A percentile compares a stretch with the other conserved stretches of the same genome.
These are phyloP conservation scores for Druceiella hillmani DNA, from an alignment of 2,888 invertebrate species.

Conservation along the genomic window DNA sequence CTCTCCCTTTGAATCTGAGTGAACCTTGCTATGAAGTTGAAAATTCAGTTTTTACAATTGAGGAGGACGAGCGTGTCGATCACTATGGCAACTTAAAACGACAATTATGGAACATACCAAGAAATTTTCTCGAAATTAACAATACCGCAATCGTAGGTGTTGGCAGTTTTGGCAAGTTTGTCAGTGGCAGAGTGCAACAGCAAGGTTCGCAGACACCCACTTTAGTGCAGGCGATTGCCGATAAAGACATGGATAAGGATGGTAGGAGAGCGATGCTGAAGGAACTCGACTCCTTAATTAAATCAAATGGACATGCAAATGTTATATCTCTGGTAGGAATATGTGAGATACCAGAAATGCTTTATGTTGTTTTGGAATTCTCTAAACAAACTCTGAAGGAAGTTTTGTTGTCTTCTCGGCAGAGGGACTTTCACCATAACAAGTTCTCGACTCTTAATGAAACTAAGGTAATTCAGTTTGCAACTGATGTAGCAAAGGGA, in stretches of 20 bases:
- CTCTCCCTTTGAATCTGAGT: constrained; percentile 66
- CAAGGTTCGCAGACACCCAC: constrained; percentile 49
- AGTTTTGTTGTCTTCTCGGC: constrained; percentile 57
- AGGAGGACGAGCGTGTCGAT: constrained; percentile 62
- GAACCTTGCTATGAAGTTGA: constrained; percentile 77
- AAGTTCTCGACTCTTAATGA: constrained; percentile 59
- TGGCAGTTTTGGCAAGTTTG: constrained; percentile 75
- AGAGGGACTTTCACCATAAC: constrained; percentile 46
- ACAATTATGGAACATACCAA: constrained; percentile 67
- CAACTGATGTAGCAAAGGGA: constrained; percentile 62
- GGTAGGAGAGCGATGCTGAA: constrained; percentile 56
- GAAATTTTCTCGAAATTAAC: constrained; percentile 66
- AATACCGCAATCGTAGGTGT: constrained; percentile 63
- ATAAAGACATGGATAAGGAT: constrained; percentile 46
- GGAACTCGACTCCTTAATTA: constrained; percentile 67
- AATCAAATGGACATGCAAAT: constrained; percentile 64
- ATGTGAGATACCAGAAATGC: constrained; percentile 69
- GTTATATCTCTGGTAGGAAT: constrained; percentile 71
- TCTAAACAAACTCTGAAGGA: constrained; percentile 64
- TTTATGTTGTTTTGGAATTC: constrained; percentile 70
- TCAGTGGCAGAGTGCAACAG: constrained; percentile 63
- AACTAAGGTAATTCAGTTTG: constrained; percentile 56
- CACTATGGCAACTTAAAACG: constrained; percentile 71
- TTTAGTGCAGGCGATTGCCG: constrained; percentile 62
- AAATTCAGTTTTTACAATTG: constrained; percentile 71